Conservation (phyloP, 2,888 invertebrate genomes). For the Agrypnus murinus region DNA sequence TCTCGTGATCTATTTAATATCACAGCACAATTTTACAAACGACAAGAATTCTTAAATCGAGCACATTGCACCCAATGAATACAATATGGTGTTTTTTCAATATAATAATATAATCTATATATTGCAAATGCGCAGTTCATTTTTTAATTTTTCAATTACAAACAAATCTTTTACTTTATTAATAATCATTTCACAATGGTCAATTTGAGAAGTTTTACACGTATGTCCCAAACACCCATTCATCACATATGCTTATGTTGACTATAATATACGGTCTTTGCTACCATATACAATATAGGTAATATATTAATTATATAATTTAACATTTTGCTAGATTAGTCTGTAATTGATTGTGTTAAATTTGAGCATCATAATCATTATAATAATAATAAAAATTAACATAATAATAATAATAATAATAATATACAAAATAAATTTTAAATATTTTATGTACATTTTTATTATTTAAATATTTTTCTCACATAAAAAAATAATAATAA, state of each 20-base stretch:
- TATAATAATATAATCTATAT: conserved; percentile 31
- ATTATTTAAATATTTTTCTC: conserved; percentile 23
- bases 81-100: conserved; percentile 43
- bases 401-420: conserved; percentile 23
- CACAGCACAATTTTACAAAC: conserved; percentile 46
- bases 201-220: conserved; percentile 60
- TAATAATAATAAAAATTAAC: conserved; percentile 29
- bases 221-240: conserved; percentile 68
- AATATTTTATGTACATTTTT: conserved; percentile 27
- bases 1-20: conserved; percentile 49
- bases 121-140: background rate
- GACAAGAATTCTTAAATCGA: conserved; percentile 33
- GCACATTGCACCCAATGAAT: conserved; percentile 48
- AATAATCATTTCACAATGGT: conserved; percentile 14
- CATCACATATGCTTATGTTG: conserved; percentile 71
- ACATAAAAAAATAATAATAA: conserved; percentile 45
- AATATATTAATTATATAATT: conserved; percentile 68
- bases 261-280: conserved; percentile 67
- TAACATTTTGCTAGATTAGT: conserved; percentile 66
- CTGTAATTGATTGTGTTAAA: conserved; percentile 60
- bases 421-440: conserved; percentile 45
- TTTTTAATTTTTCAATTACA: conserved; percentile 31
- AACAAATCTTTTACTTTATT: too few species aligned
- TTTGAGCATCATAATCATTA: conserved; percentile 49
- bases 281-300: conserved; percentile 69